These are phyloP conservation scores for Nephotettix cincticeps DNA, from an alignment of 1,140 invertebrate genomes.

Conservation along the genomic window DNA sequence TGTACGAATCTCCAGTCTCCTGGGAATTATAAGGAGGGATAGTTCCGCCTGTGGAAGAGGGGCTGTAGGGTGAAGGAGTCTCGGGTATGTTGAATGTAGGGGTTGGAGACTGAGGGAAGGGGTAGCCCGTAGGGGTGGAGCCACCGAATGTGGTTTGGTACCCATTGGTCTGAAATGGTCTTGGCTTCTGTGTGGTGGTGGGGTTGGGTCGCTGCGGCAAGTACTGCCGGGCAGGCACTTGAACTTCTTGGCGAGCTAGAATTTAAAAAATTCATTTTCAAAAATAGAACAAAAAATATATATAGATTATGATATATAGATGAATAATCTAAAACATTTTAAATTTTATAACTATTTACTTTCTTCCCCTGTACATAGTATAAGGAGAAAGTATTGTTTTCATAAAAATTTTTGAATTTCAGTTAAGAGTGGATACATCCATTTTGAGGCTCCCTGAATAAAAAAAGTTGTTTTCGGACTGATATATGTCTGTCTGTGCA, in stretches of 20 bases:
- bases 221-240: not conserved
- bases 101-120: slow-evolving; percentile 20
- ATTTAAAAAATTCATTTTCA: not conserved
- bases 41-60: not conserved
- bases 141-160: not conserved
- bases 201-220: slow-evolving; percentile 7
- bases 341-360: too few species aligned
- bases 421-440: too few species aligned
- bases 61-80: slow-evolving; percentile 16
- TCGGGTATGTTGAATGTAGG: slow-evolving; percentile 23
- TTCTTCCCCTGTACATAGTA: too few species aligned
- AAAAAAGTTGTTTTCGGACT: too few species aligned
- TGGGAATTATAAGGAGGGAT: not conserved
- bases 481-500: too few species aligned
- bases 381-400: too few species aligned
- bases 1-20: not conserved
- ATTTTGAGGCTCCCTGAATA: too few species aligned
- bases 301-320: too few species aligned
- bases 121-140: slow-evolving; percentile 4
- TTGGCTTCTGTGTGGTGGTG: slow-evolving; percentile 20
- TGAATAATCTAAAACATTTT: too few species aligned
- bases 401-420: too few species aligned
- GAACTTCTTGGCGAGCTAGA: slow-evolving; percentile 18
- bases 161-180: slow-evolving; percentile 32
- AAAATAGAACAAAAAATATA: not conserved